Evolutionary conservation across 2,113 vertebrate genomes (phyloP), one percentile per base, ranked within the genome.

Genomic region (Elephas maximus): DNA sequence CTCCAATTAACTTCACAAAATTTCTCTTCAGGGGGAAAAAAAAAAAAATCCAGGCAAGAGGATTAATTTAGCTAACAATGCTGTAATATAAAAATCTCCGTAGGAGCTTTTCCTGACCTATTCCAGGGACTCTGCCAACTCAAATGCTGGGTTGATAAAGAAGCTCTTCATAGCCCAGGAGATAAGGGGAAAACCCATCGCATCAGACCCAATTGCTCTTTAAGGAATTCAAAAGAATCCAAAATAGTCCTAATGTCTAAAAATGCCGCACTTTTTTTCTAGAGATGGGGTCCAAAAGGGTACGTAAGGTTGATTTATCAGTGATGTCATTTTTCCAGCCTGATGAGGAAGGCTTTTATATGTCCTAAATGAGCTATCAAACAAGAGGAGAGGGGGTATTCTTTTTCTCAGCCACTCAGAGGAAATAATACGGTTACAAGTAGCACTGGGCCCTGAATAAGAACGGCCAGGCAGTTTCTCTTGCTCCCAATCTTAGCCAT

Each of bases 31-130:
- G 81, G 90, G 90, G 17, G 11, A 41, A 83, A 84, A 85, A 92
- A 82, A 48, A 48, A 48, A 48, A 48, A 86, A 86, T 93, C 76
- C 51, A 91, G 90, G 96, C 78, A 73, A 96, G 88, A 94, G 73
- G 85, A 97, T 98, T 97, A 95, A 97, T 97, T 98, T 96, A 96
- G 96, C 93, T 97, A 97, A 97, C 95, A 97, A 96, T 97, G 85
- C 74, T 79, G 20, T 63, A 90, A 92, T 95, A 97, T 57, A 94
- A 97, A 97, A 97, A 95, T 93, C 82, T 95, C 95, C 23, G 18
- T 94, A 82, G 95, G 97, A 88, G 81, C 48, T 82, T 97, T 96
- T 96, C 86, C 95, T 97, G 96, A 95, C 97, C 95, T 95, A 24
- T 88, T 97, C 90, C 62, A 86, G 92, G 80, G 87, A 94, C 60